These are phyloP conservation scores for Blastobasis adustella DNA, from an alignment of 2,888 invertebrate species.

Conservation along the genomic window DNA sequence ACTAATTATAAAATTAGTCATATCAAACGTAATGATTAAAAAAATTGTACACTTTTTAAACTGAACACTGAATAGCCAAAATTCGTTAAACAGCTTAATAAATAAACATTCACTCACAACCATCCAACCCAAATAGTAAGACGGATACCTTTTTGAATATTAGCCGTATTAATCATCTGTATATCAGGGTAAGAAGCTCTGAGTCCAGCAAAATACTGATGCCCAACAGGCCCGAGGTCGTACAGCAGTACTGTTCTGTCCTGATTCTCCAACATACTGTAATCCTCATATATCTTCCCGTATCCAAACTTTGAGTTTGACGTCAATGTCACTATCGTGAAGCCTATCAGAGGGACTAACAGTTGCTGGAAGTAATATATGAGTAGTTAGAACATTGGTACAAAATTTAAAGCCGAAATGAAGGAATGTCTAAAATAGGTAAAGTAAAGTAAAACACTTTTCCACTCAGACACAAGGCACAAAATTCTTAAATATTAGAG, in stretches of 20 bases:
- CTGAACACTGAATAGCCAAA: no score
- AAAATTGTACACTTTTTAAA: no score
- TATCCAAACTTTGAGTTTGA: neutral
- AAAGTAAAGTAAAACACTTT: no score
- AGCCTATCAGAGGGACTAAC: constrained; percentile 1
- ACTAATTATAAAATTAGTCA: no score
- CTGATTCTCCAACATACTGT: neutral
- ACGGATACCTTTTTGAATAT: neutral
- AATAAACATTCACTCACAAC: no score
- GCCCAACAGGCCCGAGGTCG: neutral
- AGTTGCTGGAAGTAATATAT: constrained; percentile 1
- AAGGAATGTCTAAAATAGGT: no score
- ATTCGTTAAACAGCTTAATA: no score
- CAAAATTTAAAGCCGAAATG: no score
- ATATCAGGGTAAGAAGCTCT: neutral
- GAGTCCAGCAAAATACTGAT: neutral
- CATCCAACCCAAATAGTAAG: neutral
- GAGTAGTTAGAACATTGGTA: no score
- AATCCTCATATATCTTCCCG: neutral
- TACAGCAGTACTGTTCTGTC: neutral
- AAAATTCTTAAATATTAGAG: no score
- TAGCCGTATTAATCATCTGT: neutral
- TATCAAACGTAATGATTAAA: no score
- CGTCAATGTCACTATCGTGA: neutral
- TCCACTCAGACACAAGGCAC: no score